These are phyloP conservation scores for Dendronephthya gigantea DNA, from an alignment of 64 coral and sea anemone genomes.

Conservation along the genomic window DNA sequence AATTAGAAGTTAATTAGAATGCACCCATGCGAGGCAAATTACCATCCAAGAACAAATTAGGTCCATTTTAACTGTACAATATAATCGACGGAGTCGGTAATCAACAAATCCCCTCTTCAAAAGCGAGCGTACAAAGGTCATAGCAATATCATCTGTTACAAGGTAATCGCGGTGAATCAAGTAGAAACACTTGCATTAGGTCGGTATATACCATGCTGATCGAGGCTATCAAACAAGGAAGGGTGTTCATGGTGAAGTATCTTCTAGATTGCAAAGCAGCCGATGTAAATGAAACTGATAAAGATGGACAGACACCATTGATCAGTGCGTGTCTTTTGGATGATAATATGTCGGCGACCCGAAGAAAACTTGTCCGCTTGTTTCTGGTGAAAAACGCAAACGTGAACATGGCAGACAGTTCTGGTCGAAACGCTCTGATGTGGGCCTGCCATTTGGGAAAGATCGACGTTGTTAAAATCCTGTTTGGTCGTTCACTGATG, in stretches of 20 bases:
- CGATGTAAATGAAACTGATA: neutral
- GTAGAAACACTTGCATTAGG: too few relatives aligned
- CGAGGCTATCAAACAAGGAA: neutral
- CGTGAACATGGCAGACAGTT: neutral
- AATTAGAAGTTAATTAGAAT: neutral
- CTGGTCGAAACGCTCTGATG: constrained; percentile 1
- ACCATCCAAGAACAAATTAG: neutral
- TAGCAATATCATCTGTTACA: too few relatives aligned
- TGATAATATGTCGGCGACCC: neutral
- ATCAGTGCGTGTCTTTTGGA: neutral
- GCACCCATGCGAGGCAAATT: neutral
- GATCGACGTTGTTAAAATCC: neutral
- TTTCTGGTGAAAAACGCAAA: neutral
- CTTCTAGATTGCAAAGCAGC: neutral
- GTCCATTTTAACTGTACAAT: neutral
- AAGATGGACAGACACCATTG: neutral
- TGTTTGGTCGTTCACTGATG: neutral
- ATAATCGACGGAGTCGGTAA: neutral
- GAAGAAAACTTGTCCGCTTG: neutral
- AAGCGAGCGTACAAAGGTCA: too few relatives aligned
- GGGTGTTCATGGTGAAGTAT: neutral
- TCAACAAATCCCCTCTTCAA: neutral
- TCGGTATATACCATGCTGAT: neutral
- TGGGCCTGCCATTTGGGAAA: neutral
- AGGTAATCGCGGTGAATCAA: too few relatives aligned